Evolutionary conservation across 2,113 vertebrate genomes (phyloP), one percentile per base, ranked within the genome.

Genomic region (Cyprinodon tularosa): DNA sequence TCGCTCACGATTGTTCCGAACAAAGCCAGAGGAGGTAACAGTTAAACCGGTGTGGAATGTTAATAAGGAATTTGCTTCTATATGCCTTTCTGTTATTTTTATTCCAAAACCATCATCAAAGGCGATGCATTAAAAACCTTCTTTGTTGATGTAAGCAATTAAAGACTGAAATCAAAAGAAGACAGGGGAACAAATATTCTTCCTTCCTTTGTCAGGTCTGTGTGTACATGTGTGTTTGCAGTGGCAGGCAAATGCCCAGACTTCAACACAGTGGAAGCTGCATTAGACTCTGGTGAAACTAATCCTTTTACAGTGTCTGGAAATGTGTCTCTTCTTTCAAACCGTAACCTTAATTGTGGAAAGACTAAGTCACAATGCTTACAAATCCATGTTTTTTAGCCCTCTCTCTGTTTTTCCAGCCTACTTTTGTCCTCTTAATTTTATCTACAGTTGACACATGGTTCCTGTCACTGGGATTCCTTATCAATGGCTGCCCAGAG

Each of bases 401-500:
- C 47, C 50, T 59, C 13, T 59, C 45, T 60, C 6, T 71, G 50
- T 44, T 77, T 70, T 59, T 62, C 15, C 12, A 65, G 14, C 67
- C 4, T 73, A 12, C 75, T 68, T 76, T 84, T 85, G 79, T 88
- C 68, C 78, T 74, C 29, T 80, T 82, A 68, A 82, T 87, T 84
- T 92, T 90, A 92, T 92, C 88, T 90, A 76, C 83, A 83, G 86
- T 71, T 76, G 73, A 62, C 87, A 90, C 62, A 59, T 6, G 40
- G 86, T 64, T 80, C 79, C 57, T 39, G 29, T 80, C 77, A 47
- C 63, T 65, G 59, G 62, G 66, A 66, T 37, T 84, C 15, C 83
- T 92, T 88, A 91, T 90, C 89, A 84, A 83, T 67, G 68, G 75
- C 81, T 67, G 84, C 78, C 81, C 90, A 88, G 86, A 81, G 78